Conservation (phyloP, 1,140 invertebrate genomes). For the Musca vetustissima region DNA sequence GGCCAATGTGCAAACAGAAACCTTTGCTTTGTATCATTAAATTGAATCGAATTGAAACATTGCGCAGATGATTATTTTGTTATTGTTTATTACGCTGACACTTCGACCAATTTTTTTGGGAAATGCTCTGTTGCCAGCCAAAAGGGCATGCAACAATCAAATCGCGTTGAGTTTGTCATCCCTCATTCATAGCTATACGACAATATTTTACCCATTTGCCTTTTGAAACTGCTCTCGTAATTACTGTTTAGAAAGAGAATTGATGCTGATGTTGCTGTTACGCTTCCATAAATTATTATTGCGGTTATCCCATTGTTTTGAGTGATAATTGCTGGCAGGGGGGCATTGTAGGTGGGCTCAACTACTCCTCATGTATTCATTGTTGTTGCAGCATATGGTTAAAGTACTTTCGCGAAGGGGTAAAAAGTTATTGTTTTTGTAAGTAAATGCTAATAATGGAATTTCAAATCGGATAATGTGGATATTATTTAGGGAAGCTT, state of each 20-base stretch:
- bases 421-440: background rate
- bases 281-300: slow-evolving; percentile 50
- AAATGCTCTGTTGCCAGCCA: background rate
- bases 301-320: slow-evolving; percentile 35
- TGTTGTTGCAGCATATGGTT: background rate
- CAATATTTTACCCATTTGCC: slow-evolving; percentile 6
- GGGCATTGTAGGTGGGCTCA: background rate
- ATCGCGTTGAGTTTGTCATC: background rate
- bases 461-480: too few relatives aligned
- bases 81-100: slow-evolving; percentile 5
- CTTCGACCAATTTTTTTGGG: background rate
- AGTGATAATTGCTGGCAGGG: background rate
- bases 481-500: too few relatives aligned
- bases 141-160: slow-evolving; percentile 14
- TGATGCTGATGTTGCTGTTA: slow-evolving; percentile 24
- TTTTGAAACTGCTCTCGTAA: slow-evolving; percentile 8
- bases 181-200: background rate
- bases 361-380: background rate
- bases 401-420: background rate
- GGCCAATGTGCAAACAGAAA: background rate
- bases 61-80: slow-evolving; percentile 17
- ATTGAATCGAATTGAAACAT: slow-evolving; percentile 8
- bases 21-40: background rate
- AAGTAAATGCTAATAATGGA: too few relatives aligned
- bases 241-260: slow-evolving; percentile 15